phyloP scores from a whole-genome alignment of 2,113 vertebrate species.

The Poecile atricapillus region DNA sequence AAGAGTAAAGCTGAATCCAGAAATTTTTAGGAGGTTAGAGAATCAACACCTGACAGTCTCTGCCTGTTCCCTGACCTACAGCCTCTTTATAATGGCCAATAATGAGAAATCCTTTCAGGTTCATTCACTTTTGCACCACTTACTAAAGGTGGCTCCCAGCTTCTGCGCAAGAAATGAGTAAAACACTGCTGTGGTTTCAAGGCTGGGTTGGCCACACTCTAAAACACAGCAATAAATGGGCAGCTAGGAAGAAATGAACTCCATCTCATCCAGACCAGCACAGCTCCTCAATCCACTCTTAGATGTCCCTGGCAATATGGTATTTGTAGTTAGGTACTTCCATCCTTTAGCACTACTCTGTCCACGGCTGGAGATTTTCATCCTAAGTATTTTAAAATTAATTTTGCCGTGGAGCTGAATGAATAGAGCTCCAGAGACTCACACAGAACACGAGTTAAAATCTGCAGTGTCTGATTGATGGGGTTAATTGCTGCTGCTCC shows the following conservation, averaged over 20 bases:
- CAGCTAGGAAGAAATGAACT: not conserved
- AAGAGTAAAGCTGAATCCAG: not conserved
- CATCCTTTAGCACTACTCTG: not conserved
- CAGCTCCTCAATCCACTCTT: not conserved
- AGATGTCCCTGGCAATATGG: rapidly evolving
- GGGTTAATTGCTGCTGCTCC: not conserved
- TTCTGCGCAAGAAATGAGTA: not conserved
- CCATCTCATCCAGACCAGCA: not conserved
- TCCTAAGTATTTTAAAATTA: not conserved
- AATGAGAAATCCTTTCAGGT: not conserved
- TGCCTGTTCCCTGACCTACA: not conserved
- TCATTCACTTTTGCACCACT: not conserved
- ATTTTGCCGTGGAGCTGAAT: not conserved
- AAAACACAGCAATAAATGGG: not conserved
- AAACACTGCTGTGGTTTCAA: not conserved
- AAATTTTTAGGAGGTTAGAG: not conserved
- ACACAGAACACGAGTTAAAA: not conserved
- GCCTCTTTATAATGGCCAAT: not conserved
- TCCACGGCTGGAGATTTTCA: not conserved
- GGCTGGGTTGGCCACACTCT: not conserved
- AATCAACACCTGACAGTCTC: not conserved
- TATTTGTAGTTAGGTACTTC: not conserved
- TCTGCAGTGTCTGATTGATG: rapidly evolving
- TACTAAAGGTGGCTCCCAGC: not conserved
- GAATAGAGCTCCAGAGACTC: not conserved